Evolutionary conservation across 2,113 vertebrate species (phyloP).

Genomic region (Tylochromis polylepis): DNA sequence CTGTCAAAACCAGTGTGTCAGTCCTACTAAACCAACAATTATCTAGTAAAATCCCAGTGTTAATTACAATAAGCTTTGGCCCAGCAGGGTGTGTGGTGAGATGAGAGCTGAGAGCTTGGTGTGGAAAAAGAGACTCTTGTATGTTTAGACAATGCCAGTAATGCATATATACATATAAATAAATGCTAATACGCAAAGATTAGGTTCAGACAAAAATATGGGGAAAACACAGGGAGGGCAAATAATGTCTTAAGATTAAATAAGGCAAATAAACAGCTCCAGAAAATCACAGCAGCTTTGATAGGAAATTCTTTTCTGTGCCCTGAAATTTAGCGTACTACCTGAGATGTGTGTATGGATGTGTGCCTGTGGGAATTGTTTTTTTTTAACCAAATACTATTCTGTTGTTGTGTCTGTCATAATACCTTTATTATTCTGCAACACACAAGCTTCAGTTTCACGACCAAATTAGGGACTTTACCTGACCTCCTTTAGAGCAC

Average conservation of each 20-base stretch:
- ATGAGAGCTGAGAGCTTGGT: not conserved
- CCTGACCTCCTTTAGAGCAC: not conserved
- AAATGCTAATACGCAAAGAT: not conserved
- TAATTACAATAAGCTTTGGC: conserved; percentile 49
- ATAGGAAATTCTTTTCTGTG: conserved; percentile 15
- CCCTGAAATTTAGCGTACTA: not conserved
- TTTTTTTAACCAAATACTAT: not conserved
- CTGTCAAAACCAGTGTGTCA: conserved; percentile 3
- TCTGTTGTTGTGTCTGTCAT: not conserved
- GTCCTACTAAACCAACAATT: conserved; percentile 35
- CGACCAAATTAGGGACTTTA: not conserved
- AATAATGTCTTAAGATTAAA: not conserved
- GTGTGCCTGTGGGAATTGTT: not conserved
- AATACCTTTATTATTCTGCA: not conserved
- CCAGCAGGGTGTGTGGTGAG: conserved; percentile 40
- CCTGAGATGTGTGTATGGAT: not conserved
- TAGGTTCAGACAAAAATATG: not conserved
- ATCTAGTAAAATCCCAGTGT: conserved; percentile 50
- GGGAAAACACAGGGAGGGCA: not conserved
- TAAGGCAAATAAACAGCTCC: conserved; percentile 9
- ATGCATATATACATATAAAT: not conserved
- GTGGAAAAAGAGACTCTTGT: not conserved
- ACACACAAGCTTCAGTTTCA: not conserved
- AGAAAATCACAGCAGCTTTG: not conserved
- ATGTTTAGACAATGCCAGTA: not conserved